Base-by-base conservation (phyloP, 1,140 invertebrate species). In the Brevipalpus yothersi region DNA sequence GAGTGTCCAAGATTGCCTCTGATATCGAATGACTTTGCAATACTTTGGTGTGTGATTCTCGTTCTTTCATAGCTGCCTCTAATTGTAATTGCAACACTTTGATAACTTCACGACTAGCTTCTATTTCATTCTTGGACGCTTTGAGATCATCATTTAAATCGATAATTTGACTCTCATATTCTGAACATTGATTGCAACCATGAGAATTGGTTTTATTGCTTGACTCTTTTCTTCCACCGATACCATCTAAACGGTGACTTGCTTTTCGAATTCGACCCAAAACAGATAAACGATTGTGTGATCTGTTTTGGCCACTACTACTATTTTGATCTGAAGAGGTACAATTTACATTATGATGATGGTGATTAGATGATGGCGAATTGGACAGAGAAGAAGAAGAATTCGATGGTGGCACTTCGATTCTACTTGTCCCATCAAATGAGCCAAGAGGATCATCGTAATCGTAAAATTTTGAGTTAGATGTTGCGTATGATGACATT, bases 51-150 rank as follows among this genome's bases (percentile, higher is more conserved):
- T 65, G 67, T 49, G 68, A 67, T 9, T 67, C 61, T 42, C 68
- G 66, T 62, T 69, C 65, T 53, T 61, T 64, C 19, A 65, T 63
- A 39, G 67, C 55, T 13, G 62, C 60, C 62, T 70, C 67, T 15
- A 72, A 58, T 59, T 72, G 67, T 59, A 69, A 67, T 61, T 73
- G 71, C 17, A 72, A 61, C 9, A 72, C 53, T 60, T 66, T 67
- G n/a, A 71, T 66, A 53, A 72, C 69, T 64, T 71, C 70, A 60
- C 66, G 63, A 61, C 69, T 68, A 41, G 70, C 68, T 10, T 65
- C 54, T 1, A 72, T 62, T 63, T 73, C 71, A 60, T 72, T 69
- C 57, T 70, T 68, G 17, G 67, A 54, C 4, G 64, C 56, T 17
- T 61, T 61, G 12, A 68, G 60, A 60, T 71, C 69, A 57, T 70